Base-by-base conservation (phyloP, 2,113 vertebrate species). In the Scytalopus superciliaris region DNA sequence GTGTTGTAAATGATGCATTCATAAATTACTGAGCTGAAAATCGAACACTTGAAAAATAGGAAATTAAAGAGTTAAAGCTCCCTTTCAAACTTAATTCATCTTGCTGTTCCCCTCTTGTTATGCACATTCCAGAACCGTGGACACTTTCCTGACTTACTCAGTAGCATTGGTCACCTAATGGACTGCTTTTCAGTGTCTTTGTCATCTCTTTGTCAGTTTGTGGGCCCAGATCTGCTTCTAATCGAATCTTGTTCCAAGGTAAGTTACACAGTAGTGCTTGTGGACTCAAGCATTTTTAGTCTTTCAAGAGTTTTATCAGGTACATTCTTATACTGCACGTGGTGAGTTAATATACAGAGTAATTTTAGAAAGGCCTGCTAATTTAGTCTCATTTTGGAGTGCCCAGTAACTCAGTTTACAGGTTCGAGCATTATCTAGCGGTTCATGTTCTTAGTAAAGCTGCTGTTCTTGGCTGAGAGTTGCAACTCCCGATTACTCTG, bases 351-450 rank as follows among this genome's bases (percentile, higher is more conserved):
- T 69, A 27, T 1, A 2, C 21, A 52, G 64, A n/a, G 37, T 44
- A 19, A n/a, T 75, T 94, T 67, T 94, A 47, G 52, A 82, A 67
- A 40, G 24, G 7, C 11, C 21, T 66, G 14, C 16, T 73, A 35
- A 30, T 80, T 73, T 30, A 56, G 11, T 35, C 28, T 77, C 10
- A 4, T 76, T 62, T 90, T 16, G 35, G 33, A 49, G 40, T 7
- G 3, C 63, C 12, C 30, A 73, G 47, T 50, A 77, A 24, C 21
- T 56, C 1, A 6, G 17, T 80, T 69, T 55, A 22, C 4, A 5
- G 5, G 10, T 56, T 64, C 16, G 33, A 88, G 27, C 10, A 5
- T 56, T 66, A 18, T 4, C 9, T 47, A 73, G 55, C 0, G 0
- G 31, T 83, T 92, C 12, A 15, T 21, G 24, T n/a, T 88, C 37